Conservation (phyloP, 2,113 vertebrate genomes). For the Tychaedon coryphoeus region DNA sequence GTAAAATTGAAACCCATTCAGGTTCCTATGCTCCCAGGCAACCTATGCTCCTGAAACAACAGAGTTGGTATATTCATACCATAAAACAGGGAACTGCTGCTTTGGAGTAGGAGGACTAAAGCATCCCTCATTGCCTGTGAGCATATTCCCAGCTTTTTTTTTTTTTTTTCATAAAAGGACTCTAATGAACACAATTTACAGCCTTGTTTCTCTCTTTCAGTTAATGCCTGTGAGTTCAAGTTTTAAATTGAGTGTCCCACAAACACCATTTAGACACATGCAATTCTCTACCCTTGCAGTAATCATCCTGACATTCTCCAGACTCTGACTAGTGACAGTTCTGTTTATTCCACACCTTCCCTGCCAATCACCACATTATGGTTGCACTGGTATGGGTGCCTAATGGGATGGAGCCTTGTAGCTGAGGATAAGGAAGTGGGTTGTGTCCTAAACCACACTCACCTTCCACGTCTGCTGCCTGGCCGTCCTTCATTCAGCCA, state of each 20-base stretch:
- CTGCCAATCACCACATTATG: not conserved
- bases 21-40: not conserved
- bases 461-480: not conserved
- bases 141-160: not conserved
- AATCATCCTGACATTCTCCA: not conserved
- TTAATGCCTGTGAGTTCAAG: not conserved
- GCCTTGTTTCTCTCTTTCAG: not conserved
- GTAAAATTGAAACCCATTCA: not conserved
- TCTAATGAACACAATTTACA: not conserved
- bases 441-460: not conserved
- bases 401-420: not conserved
- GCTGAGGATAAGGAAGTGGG: not conserved
- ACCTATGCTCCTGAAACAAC: not conserved
- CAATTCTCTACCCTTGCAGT: not conserved
- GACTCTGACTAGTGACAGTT: not conserved
- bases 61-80: not conserved
- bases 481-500: not conserved
- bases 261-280: rapidly evolving
- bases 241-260: not conserved
- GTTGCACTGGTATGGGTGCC: not conserved
- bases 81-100: not conserved
- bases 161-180: not conserved
- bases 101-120: not conserved
- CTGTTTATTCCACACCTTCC: not conserved
- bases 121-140: not conserved